Conservation (phyloP, 2,797 vertebrate genomes). For the Tadarida brasiliensis region DNA sequence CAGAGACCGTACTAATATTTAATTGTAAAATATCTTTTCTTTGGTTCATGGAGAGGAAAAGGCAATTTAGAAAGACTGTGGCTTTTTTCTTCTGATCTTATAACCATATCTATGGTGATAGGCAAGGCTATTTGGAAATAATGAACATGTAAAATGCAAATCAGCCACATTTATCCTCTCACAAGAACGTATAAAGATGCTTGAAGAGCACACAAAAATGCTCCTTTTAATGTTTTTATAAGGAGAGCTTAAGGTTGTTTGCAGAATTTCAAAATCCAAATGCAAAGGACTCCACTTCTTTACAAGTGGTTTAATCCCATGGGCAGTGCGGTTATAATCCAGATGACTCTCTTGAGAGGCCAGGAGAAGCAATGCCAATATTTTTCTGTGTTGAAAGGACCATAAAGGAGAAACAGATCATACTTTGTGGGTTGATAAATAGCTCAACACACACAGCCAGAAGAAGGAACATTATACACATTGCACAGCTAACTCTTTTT, state of each 20-base stretch:
- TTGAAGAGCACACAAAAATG: conserved; percentile 77
- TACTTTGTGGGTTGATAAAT: conserved; percentile 84
- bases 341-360: conserved; percentile 87
- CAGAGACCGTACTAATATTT: conserved; percentile 14
- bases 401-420: conserved; percentile 90
- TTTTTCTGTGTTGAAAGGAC: conserved; percentile 91
- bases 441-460: conserved; percentile 72
- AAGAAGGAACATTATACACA: conserved; percentile 54
- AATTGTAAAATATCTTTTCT: background rate
- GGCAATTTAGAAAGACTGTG: background rate
- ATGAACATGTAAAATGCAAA: conserved; percentile 75
- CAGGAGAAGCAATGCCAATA: conserved; percentile 90
- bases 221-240: conserved; percentile 69
- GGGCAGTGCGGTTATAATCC: conserved; percentile 80
- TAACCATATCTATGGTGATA: background rate
- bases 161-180: conserved; percentile 65
- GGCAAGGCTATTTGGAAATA: conserved; percentile 63
- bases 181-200: conserved; percentile 80
- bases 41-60: background rate
- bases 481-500: conserved; percentile 22
- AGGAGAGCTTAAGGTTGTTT: conserved; percentile 79
- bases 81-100: conserved; percentile 58
- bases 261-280: conserved; percentile 70
- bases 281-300: conserved; percentile 78
- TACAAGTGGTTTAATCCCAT: conserved; percentile 83